Percentiles rank a stretch among this genome's conserved stretches.
These are phyloP conservation scores for Rhizomys pruinosus DNA, from an alignment of 2,113 vertebrate species.

Conservation along the genomic window DNA sequence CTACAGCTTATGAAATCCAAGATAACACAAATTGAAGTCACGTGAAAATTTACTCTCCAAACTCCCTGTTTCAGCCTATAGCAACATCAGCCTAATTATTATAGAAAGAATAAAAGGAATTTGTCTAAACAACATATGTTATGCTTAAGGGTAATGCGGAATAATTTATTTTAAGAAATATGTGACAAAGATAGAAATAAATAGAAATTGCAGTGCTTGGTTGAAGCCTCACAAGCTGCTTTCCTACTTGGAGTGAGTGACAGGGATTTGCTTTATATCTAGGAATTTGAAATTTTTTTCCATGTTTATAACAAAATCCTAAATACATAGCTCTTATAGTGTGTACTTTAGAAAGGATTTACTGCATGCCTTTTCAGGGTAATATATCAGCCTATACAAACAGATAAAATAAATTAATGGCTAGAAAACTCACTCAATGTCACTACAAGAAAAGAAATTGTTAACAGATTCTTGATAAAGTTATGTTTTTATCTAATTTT, in stretches of 20 bases:
- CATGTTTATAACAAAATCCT: neutral
- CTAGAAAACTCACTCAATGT: slow-evolving; percentile 1
- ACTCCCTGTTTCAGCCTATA: slow-evolving; percentile 15
- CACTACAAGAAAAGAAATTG: neutral
- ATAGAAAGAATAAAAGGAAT: neutral
- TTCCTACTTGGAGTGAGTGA: neutral
- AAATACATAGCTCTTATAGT: no score
- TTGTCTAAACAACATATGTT: neutral
- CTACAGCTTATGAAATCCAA: slow-evolving; percentile 41
- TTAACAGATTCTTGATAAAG: neutral
- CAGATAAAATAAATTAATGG: neutral
- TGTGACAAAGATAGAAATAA: neutral
- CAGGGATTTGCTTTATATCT: neutral
- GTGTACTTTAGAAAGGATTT: neutral
- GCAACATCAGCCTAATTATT: neutral
- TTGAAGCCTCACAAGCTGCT: neutral
- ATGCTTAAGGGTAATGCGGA: neutral
- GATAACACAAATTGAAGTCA: neutral
- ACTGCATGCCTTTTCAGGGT: neutral
- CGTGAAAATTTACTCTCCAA: neutral
- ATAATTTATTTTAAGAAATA: neutral
- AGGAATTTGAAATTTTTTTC: neutral
- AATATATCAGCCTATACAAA: neutral
- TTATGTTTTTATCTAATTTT: no score
- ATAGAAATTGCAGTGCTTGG: neutral